Conservation (phyloP, 2,888 invertebrate species). For the Lymantria dispar region DNA sequence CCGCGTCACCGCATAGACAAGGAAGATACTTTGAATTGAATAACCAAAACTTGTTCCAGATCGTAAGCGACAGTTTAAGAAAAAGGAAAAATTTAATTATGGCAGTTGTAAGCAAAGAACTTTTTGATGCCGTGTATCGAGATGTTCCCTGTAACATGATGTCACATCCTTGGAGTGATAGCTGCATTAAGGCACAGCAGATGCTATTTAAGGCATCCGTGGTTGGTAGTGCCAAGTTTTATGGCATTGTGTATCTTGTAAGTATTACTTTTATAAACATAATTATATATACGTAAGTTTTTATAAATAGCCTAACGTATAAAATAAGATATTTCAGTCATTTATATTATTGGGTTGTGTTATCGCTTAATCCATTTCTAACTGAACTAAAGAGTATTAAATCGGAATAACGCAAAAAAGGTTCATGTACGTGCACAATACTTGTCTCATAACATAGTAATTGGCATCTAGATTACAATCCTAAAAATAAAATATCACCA, state of each 20-base stretch:
- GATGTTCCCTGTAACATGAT: constrained; percentile 52
- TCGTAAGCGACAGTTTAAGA: background rate
- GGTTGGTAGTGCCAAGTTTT: constrained; percentile 72
- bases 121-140: constrained; percentile 54
- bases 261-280: constrained; percentile 21
- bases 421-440: too few species aligned
- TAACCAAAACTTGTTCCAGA: constrained; percentile 3
- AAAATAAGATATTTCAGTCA: too few species aligned
- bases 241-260: constrained; percentile 67
- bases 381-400: too few species aligned
- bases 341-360: background rate
- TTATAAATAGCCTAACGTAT: too few species aligned
- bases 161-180: constrained; percentile 66
- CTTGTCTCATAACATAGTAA: too few species aligned
- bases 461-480: too few species aligned
- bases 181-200: constrained; percentile 46
- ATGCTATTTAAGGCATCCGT: constrained; percentile 45
- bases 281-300: too few species aligned
- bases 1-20: too few species aligned
- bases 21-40: too few species aligned
- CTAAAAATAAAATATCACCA: too few species aligned
- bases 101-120: constrained; percentile 67
- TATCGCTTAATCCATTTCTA: background rate
- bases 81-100: constrained; percentile 36
- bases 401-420: too few species aligned